phyloP scores from a whole-genome alignment of 2,888 invertebrate species.

The Drosophila subquinaria region DNA sequence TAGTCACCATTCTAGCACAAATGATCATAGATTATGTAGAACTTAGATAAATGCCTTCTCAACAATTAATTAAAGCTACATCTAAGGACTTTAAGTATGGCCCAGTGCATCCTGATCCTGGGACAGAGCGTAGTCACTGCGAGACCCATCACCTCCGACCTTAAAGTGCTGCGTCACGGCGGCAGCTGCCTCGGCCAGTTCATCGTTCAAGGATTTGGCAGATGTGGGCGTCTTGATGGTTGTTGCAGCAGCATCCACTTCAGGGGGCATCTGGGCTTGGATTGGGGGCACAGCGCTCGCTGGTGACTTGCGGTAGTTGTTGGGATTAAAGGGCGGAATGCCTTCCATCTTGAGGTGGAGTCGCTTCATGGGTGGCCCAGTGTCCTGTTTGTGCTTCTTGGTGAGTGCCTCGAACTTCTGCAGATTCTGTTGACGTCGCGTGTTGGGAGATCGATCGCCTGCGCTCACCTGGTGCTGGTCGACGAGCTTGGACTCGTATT shows the following conservation, averaged over 20 bases:
- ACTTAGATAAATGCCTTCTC: slow-evolving; percentile 54
- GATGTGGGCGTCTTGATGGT: slow-evolving; percentile 85
- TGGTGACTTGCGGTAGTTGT: slow-evolving; percentile 87
- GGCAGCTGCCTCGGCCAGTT: slow-evolving; percentile 70
- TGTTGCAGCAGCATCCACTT: slow-evolving; percentile 12
- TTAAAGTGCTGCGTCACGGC: slow-evolving; percentile 66
- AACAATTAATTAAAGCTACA: slow-evolving; percentile 35
- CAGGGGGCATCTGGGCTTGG: slow-evolving; percentile 14
- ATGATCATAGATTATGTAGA: slow-evolving; percentile 13
- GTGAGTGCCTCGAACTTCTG: slow-evolving; percentile 84
- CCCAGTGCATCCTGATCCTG: slow-evolving; percentile 58
- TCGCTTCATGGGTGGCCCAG: slow-evolving; percentile 85
- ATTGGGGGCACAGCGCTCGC: slow-evolving; percentile 78
- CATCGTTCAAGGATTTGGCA: slow-evolving; percentile 78
- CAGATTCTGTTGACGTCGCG: slow-evolving; percentile 84
- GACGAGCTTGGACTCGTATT: slow-evolving; percentile 86
- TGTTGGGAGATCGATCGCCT: slow-evolving; percentile 83
- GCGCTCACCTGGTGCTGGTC: slow-evolving; percentile 88
- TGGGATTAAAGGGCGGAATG: slow-evolving; percentile 86
- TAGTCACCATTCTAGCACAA: slow-evolving; percentile 1
- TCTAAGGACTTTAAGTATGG: slow-evolving; percentile 31
- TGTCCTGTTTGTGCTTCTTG: slow-evolving; percentile 84
- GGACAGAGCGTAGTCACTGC: slow-evolving; percentile 70
- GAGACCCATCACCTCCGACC: slow-evolving; percentile 65
- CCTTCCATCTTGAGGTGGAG: slow-evolving; percentile 85